Evolutionary conservation across 2,888 invertebrate genomes (phyloP).

Genomic region (Girardia tigrina): DNA sequence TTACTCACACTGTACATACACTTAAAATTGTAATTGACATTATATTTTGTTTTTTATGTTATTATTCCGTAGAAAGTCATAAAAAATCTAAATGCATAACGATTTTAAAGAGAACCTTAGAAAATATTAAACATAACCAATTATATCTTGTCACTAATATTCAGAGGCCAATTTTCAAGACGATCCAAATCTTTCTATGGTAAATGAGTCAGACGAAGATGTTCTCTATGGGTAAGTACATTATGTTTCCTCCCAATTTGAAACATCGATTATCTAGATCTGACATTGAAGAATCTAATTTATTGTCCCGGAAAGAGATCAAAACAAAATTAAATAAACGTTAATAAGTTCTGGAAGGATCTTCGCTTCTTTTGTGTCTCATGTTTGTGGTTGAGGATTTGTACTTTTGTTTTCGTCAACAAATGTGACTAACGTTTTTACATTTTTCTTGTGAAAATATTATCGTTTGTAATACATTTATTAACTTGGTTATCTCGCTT

Average conservation of each 20-base stretch:
- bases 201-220: slow-evolving; percentile 84
- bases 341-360: neutral
- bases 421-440: neutral
- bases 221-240: slow-evolving; percentile 66
- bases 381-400: neutral
- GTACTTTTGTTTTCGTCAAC: neutral
- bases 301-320: neutral
- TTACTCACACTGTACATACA: too few species aligned
- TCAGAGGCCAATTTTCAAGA: slow-evolving; percentile 80
- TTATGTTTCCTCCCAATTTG: neutral
- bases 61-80: too few species aligned
- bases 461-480: too few species aligned
- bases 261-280: neutral
- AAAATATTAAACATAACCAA: too few species aligned
- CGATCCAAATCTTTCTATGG: slow-evolving; percentile 92
- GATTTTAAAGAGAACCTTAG: too few species aligned
- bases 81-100: too few species aligned
- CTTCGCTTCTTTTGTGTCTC: neutral
- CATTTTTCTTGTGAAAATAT: neutral
- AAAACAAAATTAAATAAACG: slow-evolving; percentile 12
- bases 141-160: too few species aligned
- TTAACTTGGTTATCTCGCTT: too few species aligned
- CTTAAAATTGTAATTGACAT: too few species aligned
- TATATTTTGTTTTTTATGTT: too few species aligned
- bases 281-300: neutral